Conservation (phyloP, 2,113 vertebrate species). For the Dicerorhinus sumatrensis region DNA sequence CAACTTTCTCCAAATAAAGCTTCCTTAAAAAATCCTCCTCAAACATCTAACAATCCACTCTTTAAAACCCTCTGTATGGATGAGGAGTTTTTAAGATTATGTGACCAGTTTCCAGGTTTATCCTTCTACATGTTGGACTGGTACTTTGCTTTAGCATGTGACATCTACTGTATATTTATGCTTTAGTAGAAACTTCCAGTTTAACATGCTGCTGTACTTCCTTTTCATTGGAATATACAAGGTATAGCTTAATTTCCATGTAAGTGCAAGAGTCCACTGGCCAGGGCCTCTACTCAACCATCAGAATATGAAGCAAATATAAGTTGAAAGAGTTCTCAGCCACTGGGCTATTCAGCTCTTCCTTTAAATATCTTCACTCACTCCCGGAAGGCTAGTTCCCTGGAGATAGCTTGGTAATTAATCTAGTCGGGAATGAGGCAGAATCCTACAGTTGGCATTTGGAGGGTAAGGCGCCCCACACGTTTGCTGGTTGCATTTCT, state of each 20-base stretch:
- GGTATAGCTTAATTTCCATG: neutral
- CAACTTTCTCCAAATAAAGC: neutral
- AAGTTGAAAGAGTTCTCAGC: too few relatives aligned
- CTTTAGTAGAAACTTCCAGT: neutral
- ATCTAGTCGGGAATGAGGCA: neutral
- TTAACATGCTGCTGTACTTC: neutral
- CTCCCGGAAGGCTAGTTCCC: neutral
- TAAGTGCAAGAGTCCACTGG: neutral
- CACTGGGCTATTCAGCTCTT: neutral
- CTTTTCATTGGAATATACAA: neutral
- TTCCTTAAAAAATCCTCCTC: neutral
- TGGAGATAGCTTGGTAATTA: neutral
- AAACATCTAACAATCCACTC: neutral
- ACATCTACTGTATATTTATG: neutral
- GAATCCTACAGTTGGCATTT: neutral
- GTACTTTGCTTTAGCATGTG: neutral
- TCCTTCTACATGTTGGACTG: neutral
- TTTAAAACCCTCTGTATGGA: neutral
- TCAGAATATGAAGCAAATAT: neutral
- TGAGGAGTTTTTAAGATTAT: neutral
- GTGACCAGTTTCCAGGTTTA: neutral
- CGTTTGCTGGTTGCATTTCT: neutral
- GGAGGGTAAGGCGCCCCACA: neutral
- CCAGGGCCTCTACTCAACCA: neutral
- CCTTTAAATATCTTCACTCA: neutral